Base-by-base conservation (phyloP, 1,140 invertebrate species). In the Oedothorax gibbosus region DNA sequence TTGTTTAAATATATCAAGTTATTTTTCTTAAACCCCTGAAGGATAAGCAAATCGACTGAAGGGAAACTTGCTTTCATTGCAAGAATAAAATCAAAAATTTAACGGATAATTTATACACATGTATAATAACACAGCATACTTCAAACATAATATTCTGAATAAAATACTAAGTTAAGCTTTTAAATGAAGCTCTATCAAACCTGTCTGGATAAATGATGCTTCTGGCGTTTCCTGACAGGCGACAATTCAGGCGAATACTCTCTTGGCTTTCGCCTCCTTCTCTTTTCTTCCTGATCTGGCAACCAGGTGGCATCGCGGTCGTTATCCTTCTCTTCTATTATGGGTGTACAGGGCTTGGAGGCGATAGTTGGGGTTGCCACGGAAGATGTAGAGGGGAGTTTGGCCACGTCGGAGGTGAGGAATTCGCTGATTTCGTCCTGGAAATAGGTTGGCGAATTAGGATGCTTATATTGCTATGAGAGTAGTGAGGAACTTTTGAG, bases 371-470 rank as follows among this genome's bases (percentile, higher is more conserved):
- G 12, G 15, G 65, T 60, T 35, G 35, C 21, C 10, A 54, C 64
- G 14, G 35, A 35, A 66, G 80, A 73, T 20, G 71, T 20, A 3
- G 71, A 84, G 35, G 84, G 68, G 20, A 77, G n/a, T 60, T 86
- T 78, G 2, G 49, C 57, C 51, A 86, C 71, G 51, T 80, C 69
- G 7, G 57, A 56, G 18, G 54, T 57, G 60, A 86, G 49, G 15
- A 80, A 86, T 21, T 86, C 77, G 66, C 50, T 71, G 21, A 86
- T 62, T 86, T 86, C 85, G 75, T 86, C 77, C 77, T 86, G n/a
- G 57, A 71, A 35, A 35, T 1, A 5, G 35, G 35, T 35, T 35
- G 35, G 35, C 5, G 35, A 35, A 2, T 35, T 35, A 35, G 35
- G 35, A 5, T 35, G 35, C 35, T 1, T 35, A 1, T 1, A 35